A percentile compares a stretch with the other conserved stretches of the same genome.
Evolutionary conservation across 1,140 invertebrate species (phyloP).

Genomic region (Pygmarrhopalites habei): DNA sequence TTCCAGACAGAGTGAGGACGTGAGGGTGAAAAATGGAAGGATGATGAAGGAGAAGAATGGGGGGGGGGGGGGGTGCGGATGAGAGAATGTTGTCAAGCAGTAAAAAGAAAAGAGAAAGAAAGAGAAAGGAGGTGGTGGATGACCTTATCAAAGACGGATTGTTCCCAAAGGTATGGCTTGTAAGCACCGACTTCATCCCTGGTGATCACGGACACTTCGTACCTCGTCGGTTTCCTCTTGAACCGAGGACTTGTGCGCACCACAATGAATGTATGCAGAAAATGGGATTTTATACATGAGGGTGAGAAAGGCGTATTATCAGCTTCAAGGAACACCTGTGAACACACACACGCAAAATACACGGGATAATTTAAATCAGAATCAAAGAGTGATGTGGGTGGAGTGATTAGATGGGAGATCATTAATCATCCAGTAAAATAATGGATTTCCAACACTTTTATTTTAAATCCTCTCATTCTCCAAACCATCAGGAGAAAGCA

Average conservation of each 20-base stretch:
- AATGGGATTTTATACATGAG: slow-evolving; percentile 86
- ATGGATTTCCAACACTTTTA: too few relatives aligned
- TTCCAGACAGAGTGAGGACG: neutral
- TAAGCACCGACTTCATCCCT: slow-evolving; percentile 95
- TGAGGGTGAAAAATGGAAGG: neutral
- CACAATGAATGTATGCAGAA: slow-evolving; percentile 83
- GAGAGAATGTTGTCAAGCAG: slow-evolving; percentile 9
- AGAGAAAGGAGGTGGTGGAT: neutral
- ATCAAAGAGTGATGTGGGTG: too few relatives aligned
- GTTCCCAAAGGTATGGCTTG: slow-evolving; percentile 90
- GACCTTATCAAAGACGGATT: slow-evolving; percentile 79
- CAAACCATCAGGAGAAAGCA: too few relatives aligned
- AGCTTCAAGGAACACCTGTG: slow-evolving; percentile 62
- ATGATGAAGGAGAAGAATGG: neutral
- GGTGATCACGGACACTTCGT: slow-evolving; percentile 86
- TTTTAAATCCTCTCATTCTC: too few relatives aligned
- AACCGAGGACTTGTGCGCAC: slow-evolving; percentile 77
- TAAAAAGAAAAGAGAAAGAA: too few relatives aligned
- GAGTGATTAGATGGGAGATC: too few relatives aligned
- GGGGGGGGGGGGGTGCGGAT: neutral
- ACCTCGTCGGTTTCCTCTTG: slow-evolving; percentile 73
- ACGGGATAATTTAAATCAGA: too few relatives aligned
- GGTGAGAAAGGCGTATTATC: slow-evolving; percentile 87
- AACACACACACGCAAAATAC: too few relatives aligned
- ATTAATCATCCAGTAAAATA: too few relatives aligned